Evolutionary conservation across 2,888 invertebrate species (phyloP).

Genomic region (Parnassius smintheus): DNA sequence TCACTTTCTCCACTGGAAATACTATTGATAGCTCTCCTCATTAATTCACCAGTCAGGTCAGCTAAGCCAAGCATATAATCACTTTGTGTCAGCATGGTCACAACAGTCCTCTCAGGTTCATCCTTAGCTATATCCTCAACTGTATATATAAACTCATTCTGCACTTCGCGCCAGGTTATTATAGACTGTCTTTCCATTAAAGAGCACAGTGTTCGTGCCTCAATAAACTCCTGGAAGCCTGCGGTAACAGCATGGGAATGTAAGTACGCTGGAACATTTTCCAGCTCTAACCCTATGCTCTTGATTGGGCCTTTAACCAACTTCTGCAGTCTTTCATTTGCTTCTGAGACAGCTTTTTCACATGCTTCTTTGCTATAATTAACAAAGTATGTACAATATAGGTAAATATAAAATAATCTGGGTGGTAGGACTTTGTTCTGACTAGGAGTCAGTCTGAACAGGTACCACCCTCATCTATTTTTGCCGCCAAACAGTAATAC

Average conservation of each 20-base stretch:
- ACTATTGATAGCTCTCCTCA: slow-evolving; percentile 93
- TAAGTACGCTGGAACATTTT: slow-evolving; percentile 83
- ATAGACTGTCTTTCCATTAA: slow-evolving; percentile 83
- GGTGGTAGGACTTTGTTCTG: too few species aligned
- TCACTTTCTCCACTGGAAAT: slow-evolving; percentile 88
- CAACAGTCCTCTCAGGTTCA: slow-evolving; percentile 42
- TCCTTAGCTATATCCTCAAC: slow-evolving; percentile 40
- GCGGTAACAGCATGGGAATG: slow-evolving; percentile 64
- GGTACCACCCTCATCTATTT: too few species aligned
- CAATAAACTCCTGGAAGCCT: slow-evolving; percentile 90
- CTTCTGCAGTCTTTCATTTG: slow-evolving; percentile 84
- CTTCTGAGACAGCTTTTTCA: slow-evolving; percentile 64
- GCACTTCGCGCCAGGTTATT: slow-evolving; percentile 81
- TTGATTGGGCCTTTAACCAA: slow-evolving; percentile 76
- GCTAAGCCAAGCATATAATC: slow-evolving; percentile 89
- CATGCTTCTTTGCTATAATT: slow-evolving; percentile 59
- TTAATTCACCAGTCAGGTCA: slow-evolving; percentile 94
- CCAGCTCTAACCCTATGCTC: slow-evolving; percentile 87
- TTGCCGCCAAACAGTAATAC: too few species aligned
- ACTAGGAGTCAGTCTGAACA: too few species aligned
- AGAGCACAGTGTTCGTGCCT: slow-evolving; percentile 90
- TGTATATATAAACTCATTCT: slow-evolving; percentile 74
- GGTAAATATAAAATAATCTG: too few species aligned
- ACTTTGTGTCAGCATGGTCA: slow-evolving; percentile 63
- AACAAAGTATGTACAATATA: too few species aligned